Base-by-base conservation (phyloP, 2,113 vertebrate genomes). In the Trogon melanurus region DNA sequence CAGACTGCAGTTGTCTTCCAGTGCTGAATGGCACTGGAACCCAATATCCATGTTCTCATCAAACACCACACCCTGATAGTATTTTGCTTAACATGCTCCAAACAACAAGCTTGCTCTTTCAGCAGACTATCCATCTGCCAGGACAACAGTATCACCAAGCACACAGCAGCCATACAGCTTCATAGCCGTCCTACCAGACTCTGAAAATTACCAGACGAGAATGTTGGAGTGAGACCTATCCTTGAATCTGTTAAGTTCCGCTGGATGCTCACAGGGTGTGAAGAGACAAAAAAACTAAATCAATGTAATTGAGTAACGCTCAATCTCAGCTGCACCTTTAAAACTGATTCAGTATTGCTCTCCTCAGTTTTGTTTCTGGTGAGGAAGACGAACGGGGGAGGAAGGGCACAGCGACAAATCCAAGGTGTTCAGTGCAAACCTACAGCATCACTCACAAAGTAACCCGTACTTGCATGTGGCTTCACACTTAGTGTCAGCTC, bases 371-470 rank as follows among this genome's bases (percentile, higher is more conserved):
- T 45, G 13, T 11, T 67, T 75, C 0, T 4, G 16, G 36, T 7
- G 54, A 0, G 4, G n/a, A 67, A 81, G 13, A 70, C 0, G 15
- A 70, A 38, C 0, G 0, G 13, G 3, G 21, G 9, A 88, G 10
- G 4, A 47, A 66, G 7, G 5, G 2, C 9, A 25, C 27, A 70
- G n/a, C 0, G 8, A 30, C 21, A 62, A 45, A 74, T 11, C 50
- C 36, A 56, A 56, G 22, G 45, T 5, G 6, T 22, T 85, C 3
- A 56, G 30, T 19, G 36, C 36, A 36, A 29, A 64, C 10, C 25
- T 41, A 8, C 1, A 3, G 9, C 53, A 36, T 9, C 5, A 0
- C 15, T 64, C 16, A n/a, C 3, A 1, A 78, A 19, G 32, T 23
- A 32, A 34, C 23, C 34, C 4, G 0, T 27, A 29, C 38, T 41